Evolutionary conservation across 1,140 invertebrate genomes (phyloP).

Genomic region (silkworm (Bombyx mori)): DNA sequence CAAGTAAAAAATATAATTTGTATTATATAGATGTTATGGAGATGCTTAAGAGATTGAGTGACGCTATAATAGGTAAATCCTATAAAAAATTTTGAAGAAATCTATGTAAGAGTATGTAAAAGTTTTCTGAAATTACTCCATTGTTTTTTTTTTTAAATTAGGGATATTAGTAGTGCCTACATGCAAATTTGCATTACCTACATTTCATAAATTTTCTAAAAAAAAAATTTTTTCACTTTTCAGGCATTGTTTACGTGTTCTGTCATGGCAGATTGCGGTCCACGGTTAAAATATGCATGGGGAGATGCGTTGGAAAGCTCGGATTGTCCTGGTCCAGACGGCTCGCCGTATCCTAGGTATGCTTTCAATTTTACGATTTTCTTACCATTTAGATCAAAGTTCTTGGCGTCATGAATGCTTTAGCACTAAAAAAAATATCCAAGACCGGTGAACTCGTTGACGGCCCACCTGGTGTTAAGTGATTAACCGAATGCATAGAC

Average conservation of each 20-base stretch:
- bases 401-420: neutral
- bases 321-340: slow-evolving; percentile 85
- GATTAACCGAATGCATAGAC: no score
- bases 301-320: slow-evolving; percentile 86
- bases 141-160: no score
- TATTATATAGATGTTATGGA: no score
- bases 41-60: no score
- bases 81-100: no score
- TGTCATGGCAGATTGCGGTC: slow-evolving; percentile 59
- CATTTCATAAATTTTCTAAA: neutral
- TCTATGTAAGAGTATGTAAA: no score
- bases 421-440: neutral
- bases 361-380: slow-evolving; percentile 15
- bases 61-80: no score
- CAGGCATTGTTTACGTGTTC: slow-evolving; percentile 37
- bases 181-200: neutral
- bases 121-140: no score
- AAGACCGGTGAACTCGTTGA: neutral
- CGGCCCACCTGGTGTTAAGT: no score
- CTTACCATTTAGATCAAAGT: no score
- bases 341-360: slow-evolving; percentile 85
- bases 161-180: no score
- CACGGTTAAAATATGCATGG: slow-evolving; percentile 83
- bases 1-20: no score
- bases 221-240: slow-evolving; percentile 15